Evolutionary conservation across 2,888 invertebrate genomes (phyloP), one percentile per base, ranked within the genome.

Genomic region (Patella caerulea): DNA sequence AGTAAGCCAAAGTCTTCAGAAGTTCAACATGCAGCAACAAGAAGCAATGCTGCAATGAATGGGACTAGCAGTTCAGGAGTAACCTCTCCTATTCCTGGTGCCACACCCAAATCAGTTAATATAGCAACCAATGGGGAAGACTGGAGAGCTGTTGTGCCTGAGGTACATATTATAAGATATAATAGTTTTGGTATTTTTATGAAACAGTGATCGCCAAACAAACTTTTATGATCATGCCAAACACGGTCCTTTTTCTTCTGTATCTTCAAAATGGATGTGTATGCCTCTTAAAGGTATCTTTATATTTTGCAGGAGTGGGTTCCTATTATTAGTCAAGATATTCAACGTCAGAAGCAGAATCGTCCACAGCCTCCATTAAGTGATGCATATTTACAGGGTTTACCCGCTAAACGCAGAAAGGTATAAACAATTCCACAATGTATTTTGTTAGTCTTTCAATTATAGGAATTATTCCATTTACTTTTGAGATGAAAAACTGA

Each of bases 341-440:
- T 95, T 73, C 94, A 94, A 86, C 93, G 94, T 77, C 97, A 97
- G 91, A 93, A 94, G 75, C 92, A 94, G 73, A 94, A 94, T 81
- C 90, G 93, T 93, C 86, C 91, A 15, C 93, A 93, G 82, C 87
- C 91, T 11, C 94, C 95, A 53, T 95, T 95, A 91, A 97, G 97
- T 89, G 97, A 98, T 92, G 96, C 96, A 0, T 98, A 98, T 91
- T 93, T 97, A 71, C 94, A 95, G 12, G 96, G 96, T 15, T 95
- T 98, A 95, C 96, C 98, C 17, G 95, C 95, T 69, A 96, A 97
- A 91, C 94, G 97, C 79, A 95, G 97, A 82, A 96, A 96, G 91
- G 93, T 97, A 81, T 76, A 82, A 9, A 45, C 45, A 45, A 45
- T 45, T 45, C 45, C 7, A 7, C 0, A 45, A 45, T 1, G 9